Evolutionary conservation across 2,113 vertebrate species (phyloP).

Genomic region (Ornithorhynchus anatinus): DNA sequence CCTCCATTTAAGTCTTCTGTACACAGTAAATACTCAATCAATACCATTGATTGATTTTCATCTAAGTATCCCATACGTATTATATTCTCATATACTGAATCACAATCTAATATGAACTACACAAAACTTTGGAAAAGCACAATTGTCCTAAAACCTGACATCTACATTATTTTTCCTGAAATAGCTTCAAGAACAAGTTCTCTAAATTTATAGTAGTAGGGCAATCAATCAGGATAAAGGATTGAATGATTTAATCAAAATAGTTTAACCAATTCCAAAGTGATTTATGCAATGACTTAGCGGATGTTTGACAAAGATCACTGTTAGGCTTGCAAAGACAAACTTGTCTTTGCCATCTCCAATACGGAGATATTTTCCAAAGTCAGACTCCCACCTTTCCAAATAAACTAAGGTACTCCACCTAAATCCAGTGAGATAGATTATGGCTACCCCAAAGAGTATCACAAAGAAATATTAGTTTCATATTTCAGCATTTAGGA

Average conservation of each 20-base stretch:
- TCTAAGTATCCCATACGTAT: background rate
- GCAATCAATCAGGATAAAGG: constrained; percentile 58
- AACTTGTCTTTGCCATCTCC: background rate
- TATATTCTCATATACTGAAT: constrained; percentile 3
- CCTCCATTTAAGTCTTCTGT: too few relatives aligned
- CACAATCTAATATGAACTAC: background rate
- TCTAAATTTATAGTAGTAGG: constrained; percentile 24
- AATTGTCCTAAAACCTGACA: too few relatives aligned
- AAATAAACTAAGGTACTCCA: too few relatives aligned
- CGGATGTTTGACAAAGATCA: constrained; percentile 23
- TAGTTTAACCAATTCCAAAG: constrained; percentile 28
- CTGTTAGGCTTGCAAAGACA: background rate
- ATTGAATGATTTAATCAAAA: constrained; percentile 44
- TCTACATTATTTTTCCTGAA: constrained; percentile 5
- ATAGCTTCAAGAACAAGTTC: constrained; percentile 5
- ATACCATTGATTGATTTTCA: too few relatives aligned
- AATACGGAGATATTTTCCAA: constrained; percentile 2
- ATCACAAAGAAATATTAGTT: constrained; percentile 2
- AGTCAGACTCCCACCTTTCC: too few relatives aligned
- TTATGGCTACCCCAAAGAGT: constrained; percentile 6
- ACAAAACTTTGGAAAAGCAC: background rate
- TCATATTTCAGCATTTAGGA: constrained; percentile 26
- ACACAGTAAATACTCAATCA: too few relatives aligned
- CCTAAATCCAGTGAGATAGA: constrained; percentile 29
- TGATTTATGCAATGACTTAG: constrained; percentile 29